Percentiles rank a stretch among this genome's conserved stretches.
Conservation (phyloP, 2,888 invertebrate species). For the Bombyx huttoni region DNA sequence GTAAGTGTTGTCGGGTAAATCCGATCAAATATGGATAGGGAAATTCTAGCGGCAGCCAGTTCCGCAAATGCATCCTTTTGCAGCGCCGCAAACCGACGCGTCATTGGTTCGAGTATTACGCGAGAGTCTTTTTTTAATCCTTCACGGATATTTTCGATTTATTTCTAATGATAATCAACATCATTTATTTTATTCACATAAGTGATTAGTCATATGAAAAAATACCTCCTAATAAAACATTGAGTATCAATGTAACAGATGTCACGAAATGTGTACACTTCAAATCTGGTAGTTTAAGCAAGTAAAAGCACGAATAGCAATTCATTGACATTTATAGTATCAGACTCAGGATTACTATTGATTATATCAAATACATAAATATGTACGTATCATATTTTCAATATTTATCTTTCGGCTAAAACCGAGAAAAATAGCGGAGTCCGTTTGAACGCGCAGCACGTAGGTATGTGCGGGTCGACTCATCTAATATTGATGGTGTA, state of each 20-base stretch:
- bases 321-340: no score
- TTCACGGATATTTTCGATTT: background rate
- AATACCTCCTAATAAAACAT: no score
- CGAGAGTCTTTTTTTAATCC: background rate
- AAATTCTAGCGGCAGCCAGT: conserved; percentile 31
- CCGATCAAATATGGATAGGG: conserved; percentile 47
- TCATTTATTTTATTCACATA: no score
- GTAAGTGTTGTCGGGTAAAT: conserved; percentile 44
- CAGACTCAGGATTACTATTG: background rate
- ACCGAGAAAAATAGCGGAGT: conserved; percentile 14
- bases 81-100: conserved; percentile 24
- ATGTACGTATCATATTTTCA: background rate
- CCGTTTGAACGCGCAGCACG: conserved; percentile 17
- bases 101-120: conserved; percentile 21
- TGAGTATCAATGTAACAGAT: no score
- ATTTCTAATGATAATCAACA: no score
- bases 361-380: background rate
- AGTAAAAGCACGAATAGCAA: background rate
- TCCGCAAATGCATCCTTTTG: conserved; percentile 28
- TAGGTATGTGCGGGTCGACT: conserved; percentile 13
- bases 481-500: conserved; percentile 45
- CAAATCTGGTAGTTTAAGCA: background rate
- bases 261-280: no score
- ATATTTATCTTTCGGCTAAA: conserved; percentile 4
- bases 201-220: no score